These are phyloP conservation scores for Cancer borealis DNA, from an alignment of 2,888 invertebrate genomes.

Conservation along the genomic window DNA sequence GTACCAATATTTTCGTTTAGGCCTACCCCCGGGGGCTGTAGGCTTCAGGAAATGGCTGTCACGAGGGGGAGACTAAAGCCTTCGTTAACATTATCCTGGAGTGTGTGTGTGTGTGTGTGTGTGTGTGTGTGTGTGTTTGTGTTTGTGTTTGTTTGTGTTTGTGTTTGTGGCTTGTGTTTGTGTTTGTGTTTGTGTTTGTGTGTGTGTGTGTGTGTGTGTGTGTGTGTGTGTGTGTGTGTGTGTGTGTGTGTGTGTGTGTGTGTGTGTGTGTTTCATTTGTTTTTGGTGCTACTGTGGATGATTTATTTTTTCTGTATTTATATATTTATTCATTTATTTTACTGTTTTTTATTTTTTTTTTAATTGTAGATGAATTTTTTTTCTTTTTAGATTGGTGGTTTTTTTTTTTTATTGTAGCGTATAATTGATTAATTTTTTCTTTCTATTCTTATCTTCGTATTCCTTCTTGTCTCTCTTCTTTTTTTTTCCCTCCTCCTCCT, in stretches of 20 bases:
- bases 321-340: not conserved
- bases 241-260: conserved; percentile 24
- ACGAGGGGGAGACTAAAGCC: not conserved
- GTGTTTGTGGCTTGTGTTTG: not conserved
- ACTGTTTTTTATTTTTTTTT: not conserved
- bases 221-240: conserved; percentile 20
- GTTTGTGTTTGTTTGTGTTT: not conserved
- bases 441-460: not conserved
- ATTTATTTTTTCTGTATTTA: not conserved
- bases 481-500: conserved; percentile 33
- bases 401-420: not conserved
- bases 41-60: not conserved
- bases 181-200: not conserved
- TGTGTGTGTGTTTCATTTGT: not conserved
- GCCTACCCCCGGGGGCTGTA: not conserved
- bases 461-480: not conserved
- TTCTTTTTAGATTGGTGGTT: not conserved
- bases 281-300: not conserved
- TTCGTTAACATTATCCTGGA: not conserved
- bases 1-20: not conserved
- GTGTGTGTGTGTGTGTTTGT: not conserved
- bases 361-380: not conserved
- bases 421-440: not conserved
- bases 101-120: conserved; percentile 24
- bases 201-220: not conserved